Base-by-base conservation (phyloP, 1,140 invertebrate species). In the Meteorus sp. region DNA sequence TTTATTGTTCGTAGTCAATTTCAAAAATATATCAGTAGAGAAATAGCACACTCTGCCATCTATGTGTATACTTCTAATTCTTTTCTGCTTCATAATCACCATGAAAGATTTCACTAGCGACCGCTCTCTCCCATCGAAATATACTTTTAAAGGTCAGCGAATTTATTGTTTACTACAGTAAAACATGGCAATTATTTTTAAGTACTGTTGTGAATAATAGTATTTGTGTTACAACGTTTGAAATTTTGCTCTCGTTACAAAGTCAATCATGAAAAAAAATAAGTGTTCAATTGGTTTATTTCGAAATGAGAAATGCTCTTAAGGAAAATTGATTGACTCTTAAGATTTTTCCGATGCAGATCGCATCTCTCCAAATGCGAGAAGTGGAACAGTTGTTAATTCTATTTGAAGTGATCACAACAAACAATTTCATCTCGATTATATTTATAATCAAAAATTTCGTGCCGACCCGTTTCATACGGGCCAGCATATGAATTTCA, bases 281-380 rank as follows among this genome's bases (percentile, higher is more conserved):
- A 57, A 57, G 19, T 57, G 55, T 57, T 57, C 43, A 57, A 45
- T 47, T 57, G 55, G 55, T 45, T 45, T 57, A 47, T 47, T 57
- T 47, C 44, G 13, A 33, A 47, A 57, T 25, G 23, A 57, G 47
- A 35, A 33, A 47, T 57, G 55, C 33, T 57, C 55, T 47, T 23
- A 35, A 20, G 41, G 29, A 57, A 57, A 57, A 57, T 47, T 57
- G 35, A 57, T 57, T 6, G 35, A 33, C 33, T 57, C 41, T 27
- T 31, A 45, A 33, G 44, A 57, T 37, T 47, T 57, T 57, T 33
- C 55, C 29, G 55, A 47, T 47, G 41, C 44, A 47, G 55, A 31
- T 57, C 55, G 27, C 5, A 47, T 33, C 29, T n/a, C n/a, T n/a
- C n/a, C n/a, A n/a, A n/a, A n/a, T n/a, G n/a, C n/a, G n/a, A n/a